Percentiles rank a stretch among this genome's conserved stretches.
Conservation (phyloP, 2,888 invertebrate species). For the Hemithea aestivaria region DNA sequence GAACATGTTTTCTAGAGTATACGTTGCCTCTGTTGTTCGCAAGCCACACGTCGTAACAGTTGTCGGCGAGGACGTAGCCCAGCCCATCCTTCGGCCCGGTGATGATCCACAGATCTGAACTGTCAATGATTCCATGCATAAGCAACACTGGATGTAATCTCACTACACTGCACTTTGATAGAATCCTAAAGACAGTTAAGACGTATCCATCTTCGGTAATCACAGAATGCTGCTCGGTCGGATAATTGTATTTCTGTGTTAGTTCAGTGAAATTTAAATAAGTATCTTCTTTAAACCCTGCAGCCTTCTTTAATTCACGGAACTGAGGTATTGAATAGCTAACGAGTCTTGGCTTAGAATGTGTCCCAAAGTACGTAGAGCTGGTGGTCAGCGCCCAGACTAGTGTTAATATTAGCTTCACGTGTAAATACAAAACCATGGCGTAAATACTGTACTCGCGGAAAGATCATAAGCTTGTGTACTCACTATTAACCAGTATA, state of each 20-base stretch:
- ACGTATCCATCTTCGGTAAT: constrained; percentile 58
- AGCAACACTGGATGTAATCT: constrained; percentile 46
- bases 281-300: constrained; percentile 57
- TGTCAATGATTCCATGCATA: constrained; percentile 53
- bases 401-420: constrained; percentile 24
- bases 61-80: constrained; percentile 61
- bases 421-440: constrained; percentile 32
- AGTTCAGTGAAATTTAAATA: constrained; percentile 59
- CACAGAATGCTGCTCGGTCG: constrained; percentile 44
- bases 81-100: constrained; percentile 45
- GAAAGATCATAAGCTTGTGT: constrained; percentile 45
- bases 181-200: constrained; percentile 48
- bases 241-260: constrained; percentile 47
- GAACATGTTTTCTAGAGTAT: constrained; percentile 78
- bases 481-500: constrained; percentile 46
- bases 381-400: constrained; percentile 30
- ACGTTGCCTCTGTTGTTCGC: constrained; percentile 79
- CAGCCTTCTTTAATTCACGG: constrained; percentile 44
- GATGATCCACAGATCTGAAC: constrained; percentile 52
- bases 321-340: constrained; percentile 49
- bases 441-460: constrained; percentile 38
- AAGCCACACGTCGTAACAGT: constrained; percentile 75
- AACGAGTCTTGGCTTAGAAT: constrained; percentile 32
- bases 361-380: constrained; percentile 17
- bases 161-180: constrained; percentile 39